Evolutionary conservation across 64 coral and sea anemone genomes (phyloP).

Genomic region (Platygyra sinensis): DNA sequence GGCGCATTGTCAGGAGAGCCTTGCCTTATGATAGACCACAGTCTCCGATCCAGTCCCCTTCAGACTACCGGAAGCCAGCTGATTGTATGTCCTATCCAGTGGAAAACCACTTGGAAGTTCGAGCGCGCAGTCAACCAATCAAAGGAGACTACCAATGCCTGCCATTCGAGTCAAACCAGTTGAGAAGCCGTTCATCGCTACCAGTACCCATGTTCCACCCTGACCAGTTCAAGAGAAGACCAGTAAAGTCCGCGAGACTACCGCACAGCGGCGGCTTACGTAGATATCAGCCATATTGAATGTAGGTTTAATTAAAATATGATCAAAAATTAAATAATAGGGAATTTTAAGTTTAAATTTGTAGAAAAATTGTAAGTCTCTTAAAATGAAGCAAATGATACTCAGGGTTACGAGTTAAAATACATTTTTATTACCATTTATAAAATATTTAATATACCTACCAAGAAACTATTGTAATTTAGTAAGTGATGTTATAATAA

Average conservation of each 20-base stretch:
- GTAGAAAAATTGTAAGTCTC: too few relatives aligned
- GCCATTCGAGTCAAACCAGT: not conserved
- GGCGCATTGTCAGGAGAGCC: too few relatives aligned
- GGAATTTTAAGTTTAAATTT: too few relatives aligned
- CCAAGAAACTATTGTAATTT: too few relatives aligned
- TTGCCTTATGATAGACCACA: not conserved
- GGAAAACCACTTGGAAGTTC: not conserved
- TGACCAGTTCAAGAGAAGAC: conserved; percentile 4
- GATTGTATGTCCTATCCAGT: not conserved
- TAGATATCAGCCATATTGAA: conserved; percentile 7
- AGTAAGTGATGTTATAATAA: too few relatives aligned
- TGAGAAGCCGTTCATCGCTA: not conserved
- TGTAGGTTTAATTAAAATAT: too few relatives aligned
- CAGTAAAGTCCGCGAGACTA: not conserved
- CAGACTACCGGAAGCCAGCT: not conserved
- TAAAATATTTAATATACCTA: too few relatives aligned
- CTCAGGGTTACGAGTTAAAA: too few relatives aligned
- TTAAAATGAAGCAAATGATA: too few relatives aligned
- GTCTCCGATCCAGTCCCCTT: not conserved
- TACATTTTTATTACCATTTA: too few relatives aligned
- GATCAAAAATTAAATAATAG: too few relatives aligned
- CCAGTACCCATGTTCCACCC: not conserved
- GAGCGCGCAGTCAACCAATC: not conserved
- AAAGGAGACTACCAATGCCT: not conserved
- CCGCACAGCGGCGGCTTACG: not conserved